These are phyloP conservation scores for Zaprionus bogoriensis DNA, from an alignment of 2,888 invertebrate genomes.

Conservation along the genomic window DNA sequence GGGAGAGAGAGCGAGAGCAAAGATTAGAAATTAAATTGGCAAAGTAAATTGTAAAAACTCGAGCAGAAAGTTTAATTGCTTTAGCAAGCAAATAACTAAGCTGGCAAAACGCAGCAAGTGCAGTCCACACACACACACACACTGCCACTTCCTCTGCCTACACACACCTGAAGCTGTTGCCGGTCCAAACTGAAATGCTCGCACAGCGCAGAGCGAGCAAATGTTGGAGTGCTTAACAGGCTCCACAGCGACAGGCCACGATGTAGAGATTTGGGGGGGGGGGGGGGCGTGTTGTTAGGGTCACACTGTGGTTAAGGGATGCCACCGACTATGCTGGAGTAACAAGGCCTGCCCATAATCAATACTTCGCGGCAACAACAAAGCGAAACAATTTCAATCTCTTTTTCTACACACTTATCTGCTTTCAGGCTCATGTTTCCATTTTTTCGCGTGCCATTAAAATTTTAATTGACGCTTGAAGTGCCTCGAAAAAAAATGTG, in stretches of 20 bases:
- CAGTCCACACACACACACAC: background rate
- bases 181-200: slow-evolving; percentile 26
- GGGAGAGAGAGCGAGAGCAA: background rate
- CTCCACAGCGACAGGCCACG: background rate
- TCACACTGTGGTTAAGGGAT: background rate
- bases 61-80: slow-evolving; percentile 2
- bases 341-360: slow-evolving; percentile 3
- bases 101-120: background rate
- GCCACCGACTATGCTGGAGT: background rate
- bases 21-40: background rate
- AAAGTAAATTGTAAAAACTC: background rate
- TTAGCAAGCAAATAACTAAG: background rate
- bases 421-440: background rate
- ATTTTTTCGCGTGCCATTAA: slow-evolving; percentile 1
- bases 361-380: slow-evolving; percentile 16
- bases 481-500: slow-evolving; percentile 2
- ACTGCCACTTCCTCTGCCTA: background rate
- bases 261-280: background rate
- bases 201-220: slow-evolving; percentile 11
- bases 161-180: slow-evolving; percentile 27
- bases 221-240: slow-evolving; percentile 4
- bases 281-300: no score
- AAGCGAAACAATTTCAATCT: slow-evolving; percentile 15
- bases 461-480: slow-evolving; percentile 18
- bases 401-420: slow-evolving; percentile 8